Conservation (phyloP, 2,797 vertebrate species). For the Thamnophis elegans region DNA sequence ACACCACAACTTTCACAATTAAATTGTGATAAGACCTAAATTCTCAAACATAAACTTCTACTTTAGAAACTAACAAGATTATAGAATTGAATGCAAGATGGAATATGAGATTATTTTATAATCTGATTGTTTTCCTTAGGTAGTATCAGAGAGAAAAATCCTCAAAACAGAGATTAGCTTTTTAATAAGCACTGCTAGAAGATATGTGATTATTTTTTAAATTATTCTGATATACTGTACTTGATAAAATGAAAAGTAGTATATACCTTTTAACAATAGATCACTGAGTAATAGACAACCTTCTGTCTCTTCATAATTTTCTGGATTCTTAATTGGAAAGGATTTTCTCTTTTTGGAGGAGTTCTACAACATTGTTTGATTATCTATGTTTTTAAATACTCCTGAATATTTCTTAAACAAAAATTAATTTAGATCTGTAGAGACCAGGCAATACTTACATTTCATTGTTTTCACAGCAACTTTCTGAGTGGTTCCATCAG, state of each 20-base stretch:
- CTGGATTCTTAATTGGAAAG: not conserved
- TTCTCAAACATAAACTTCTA: not conserved
- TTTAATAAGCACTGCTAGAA: not conserved
- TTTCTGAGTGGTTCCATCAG: constrained; percentile 80
- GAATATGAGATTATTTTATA: not conserved
- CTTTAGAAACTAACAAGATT: not conserved
- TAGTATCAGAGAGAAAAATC: not conserved
- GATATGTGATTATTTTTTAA: not conserved
- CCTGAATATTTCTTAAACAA: not conserved
- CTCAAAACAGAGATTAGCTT: not conserved
- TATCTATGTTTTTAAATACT: not conserved
- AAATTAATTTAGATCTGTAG: fast-evolving
- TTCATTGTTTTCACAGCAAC: constrained; percentile 99
- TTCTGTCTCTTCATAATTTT: not conserved
- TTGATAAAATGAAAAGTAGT: not conserved
- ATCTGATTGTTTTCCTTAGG: not conserved
- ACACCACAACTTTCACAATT: not conserved
- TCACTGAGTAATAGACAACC: not conserved
- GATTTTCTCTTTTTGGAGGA: not conserved
- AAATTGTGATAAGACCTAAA: not conserved
- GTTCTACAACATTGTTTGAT: not conserved
- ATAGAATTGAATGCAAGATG: not conserved
- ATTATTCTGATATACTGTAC: not conserved
- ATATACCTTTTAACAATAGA: not conserved
- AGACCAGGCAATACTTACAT: constrained; percentile 75